These are phyloP conservation scores for Stramonita haemastoma DNA, from an alignment of 2,888 invertebrate genomes.

Conservation along the genomic window DNA sequence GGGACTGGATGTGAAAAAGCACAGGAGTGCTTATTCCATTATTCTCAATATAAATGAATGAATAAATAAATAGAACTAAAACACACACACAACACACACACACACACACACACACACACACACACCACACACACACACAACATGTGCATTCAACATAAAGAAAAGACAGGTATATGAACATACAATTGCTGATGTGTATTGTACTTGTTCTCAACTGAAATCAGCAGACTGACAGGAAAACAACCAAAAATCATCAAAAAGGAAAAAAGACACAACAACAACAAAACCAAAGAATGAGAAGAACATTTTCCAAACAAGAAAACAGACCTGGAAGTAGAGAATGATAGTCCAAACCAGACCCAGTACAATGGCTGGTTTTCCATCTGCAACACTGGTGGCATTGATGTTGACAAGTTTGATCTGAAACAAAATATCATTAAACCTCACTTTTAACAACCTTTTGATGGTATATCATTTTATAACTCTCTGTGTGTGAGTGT, in stretches of 20 bases:
- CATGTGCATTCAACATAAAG: background rate
- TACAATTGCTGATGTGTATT: background rate
- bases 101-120: background rate
- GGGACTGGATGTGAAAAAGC: background rate
- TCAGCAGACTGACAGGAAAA: too few species aligned
- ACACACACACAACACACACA: background rate
- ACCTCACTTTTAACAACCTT: too few species aligned
- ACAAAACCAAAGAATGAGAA: background rate
- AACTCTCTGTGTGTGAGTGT: too few species aligned
- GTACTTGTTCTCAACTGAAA: background rate
- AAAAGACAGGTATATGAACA: background rate
- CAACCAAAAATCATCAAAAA: background rate
- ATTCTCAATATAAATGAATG: too few species aligned
- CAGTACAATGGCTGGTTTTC: constrained; percentile 95
- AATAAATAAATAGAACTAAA: too few species aligned
- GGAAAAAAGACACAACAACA: background rate
- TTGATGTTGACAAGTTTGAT: constrained; percentile 99
- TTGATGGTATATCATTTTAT: too few species aligned
- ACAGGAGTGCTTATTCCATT: too few species aligned
- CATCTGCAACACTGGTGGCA: constrained; percentile 96
- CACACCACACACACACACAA: background rate
- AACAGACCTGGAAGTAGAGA: constrained; percentile 96
- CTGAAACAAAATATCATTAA: constrained; percentile 75
- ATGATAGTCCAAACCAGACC: constrained; percentile 99
- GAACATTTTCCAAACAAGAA: background rate